phyloP scores from a whole-genome alignment of 2,888 invertebrate species.

The Keiferia lycopersicella region DNA sequence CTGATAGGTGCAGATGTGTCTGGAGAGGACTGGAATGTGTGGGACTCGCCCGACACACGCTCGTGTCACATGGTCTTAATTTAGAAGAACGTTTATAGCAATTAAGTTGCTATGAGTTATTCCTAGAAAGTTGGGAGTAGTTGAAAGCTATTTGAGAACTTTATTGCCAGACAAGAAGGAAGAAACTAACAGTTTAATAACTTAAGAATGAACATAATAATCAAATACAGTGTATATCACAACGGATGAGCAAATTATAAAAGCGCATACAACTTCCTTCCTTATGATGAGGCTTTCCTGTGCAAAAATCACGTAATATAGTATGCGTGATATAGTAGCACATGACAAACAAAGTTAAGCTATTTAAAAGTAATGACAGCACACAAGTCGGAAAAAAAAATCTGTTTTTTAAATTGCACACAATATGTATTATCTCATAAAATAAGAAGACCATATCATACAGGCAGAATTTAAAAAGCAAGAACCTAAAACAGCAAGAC shows the following conservation, averaged over 20 bases:
- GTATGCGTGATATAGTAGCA: background rate
- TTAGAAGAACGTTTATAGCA: background rate
- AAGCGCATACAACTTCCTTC: background rate
- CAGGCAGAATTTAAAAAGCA: background rate
- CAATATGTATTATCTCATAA: background rate
- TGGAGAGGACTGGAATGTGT: slow-evolving; percentile 19
- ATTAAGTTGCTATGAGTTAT: slow-evolving; percentile 5
- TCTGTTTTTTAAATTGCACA: background rate
- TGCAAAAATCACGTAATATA: background rate
- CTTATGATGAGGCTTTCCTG: background rate
- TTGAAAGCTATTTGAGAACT: background rate
- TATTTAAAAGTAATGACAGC: no score
- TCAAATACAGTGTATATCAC: background rate
- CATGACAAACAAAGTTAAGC: background rate
- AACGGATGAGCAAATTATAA: slow-evolving; percentile 1
- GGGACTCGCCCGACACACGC: background rate
- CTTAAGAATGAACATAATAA: background rate
- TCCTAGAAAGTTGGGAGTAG: background rate
- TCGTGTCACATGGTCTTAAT: slow-evolving; percentile 1
- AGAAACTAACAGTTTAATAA: background rate
- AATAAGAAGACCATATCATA: background rate
- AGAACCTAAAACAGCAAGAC: background rate
- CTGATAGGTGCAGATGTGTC: slow-evolving; percentile 16
- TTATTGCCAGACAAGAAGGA: background rate
- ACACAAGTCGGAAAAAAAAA: no score